Percentiles rank a stretch among this genome's conserved stretches.
phyloP scores from a whole-genome alignment of 1,140 invertebrate genomes.

The Euschistus heros region DNA sequence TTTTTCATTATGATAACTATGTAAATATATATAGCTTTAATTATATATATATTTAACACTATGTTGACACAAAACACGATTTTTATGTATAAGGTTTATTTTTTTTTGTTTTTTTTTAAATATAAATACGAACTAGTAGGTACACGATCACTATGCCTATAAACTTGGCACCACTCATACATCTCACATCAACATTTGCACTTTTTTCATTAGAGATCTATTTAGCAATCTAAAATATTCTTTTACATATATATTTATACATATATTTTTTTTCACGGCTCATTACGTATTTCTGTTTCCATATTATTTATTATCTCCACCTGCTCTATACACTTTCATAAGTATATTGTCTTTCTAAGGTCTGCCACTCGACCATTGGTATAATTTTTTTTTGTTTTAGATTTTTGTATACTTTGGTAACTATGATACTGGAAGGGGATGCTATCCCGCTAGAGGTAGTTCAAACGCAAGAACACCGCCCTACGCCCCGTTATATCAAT shows the following conservation, averaged over 20 bases:
- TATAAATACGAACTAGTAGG: constrained; percentile 14
- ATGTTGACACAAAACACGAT: constrained; percentile 22
- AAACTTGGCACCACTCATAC: constrained; percentile 12
- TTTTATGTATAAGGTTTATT: constrained; percentile 8
- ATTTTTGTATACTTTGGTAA: constrained; percentile 8
- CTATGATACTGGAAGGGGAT: background rate
- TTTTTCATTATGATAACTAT: constrained; percentile 3
- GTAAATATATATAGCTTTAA: constrained; percentile 2
- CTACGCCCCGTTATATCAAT: too few species aligned
- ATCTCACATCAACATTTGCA: background rate
- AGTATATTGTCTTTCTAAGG: constrained; percentile 20
- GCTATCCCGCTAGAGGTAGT: too few species aligned
- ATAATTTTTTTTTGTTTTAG: background rate
- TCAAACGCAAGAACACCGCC: too few species aligned
- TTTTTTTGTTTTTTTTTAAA: constrained; percentile 18
- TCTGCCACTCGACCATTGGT: background rate
- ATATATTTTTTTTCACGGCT: constrained; percentile 1
- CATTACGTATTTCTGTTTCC: constrained; percentile 9
- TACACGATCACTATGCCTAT: constrained; percentile 17
- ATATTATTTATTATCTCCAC: constrained; percentile 1
- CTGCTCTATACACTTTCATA: background rate
- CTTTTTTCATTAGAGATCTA: constrained; percentile 21
- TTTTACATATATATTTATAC: background rate
- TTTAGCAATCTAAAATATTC: constrained; percentile 19
- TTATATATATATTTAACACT: constrained; percentile 15